A percentile compares a stretch with the other conserved stretches of the same genome.
phyloP scores from a whole-genome alignment of 2,113 vertebrate genomes.

The Hyaena hyaena region DNA sequence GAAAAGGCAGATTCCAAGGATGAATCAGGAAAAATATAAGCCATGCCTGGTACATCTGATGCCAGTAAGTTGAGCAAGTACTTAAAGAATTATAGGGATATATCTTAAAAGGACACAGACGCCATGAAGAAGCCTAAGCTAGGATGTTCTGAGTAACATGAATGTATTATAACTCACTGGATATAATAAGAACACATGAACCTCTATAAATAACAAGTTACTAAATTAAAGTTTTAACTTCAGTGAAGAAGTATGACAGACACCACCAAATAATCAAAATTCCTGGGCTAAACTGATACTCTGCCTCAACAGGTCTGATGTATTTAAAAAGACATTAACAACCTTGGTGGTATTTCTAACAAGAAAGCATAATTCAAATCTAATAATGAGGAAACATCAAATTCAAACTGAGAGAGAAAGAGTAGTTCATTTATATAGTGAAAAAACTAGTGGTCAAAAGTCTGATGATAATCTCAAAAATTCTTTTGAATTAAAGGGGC shows the following conservation, averaged over 20 bases:
- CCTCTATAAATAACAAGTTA: background rate
- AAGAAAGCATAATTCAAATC: background rate
- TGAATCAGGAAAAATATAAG: background rate
- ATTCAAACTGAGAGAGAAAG: background rate
- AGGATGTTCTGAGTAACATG: background rate
- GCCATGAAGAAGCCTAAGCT: background rate
- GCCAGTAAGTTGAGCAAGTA: background rate
- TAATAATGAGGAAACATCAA: background rate
- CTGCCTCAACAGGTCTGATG: background rate
- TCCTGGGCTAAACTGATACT: background rate
- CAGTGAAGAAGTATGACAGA: background rate
- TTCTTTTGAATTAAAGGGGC: background rate
- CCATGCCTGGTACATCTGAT: background rate
- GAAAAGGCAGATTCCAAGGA: background rate
- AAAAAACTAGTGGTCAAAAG: background rate
- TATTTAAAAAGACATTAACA: background rate
- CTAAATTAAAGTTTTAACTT: background rate
- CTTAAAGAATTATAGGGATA: background rate
- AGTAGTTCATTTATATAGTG: background rate
- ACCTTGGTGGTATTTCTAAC: background rate
- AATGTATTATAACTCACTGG: background rate
- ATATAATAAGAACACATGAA: background rate
- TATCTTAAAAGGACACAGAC: background rate
- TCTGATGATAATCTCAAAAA: background rate
- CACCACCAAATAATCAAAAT: conserved; percentile 7